A percentile compares a stretch with the other conserved stretches of the same genome.
These are phyloP conservation scores for Aphidoletes aphidimyza DNA, from an alignment of 2,888 invertebrate species.

Conservation along the genomic window DNA sequence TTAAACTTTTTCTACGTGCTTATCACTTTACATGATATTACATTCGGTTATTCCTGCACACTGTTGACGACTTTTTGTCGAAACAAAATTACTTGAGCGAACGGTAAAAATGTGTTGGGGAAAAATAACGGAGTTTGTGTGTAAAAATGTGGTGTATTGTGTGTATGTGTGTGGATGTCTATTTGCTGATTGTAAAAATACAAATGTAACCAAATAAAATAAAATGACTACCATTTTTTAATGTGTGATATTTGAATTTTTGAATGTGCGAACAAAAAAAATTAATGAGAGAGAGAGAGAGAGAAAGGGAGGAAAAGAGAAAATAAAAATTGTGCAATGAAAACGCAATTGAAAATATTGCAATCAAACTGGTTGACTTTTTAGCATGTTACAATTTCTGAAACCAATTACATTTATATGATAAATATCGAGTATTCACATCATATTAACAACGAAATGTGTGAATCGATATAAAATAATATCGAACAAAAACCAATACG, in stretches of 20 bases:
- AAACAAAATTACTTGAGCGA: background rate
- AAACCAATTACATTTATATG: constrained; percentile 15
- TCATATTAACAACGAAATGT: background rate
- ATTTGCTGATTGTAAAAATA: no score
- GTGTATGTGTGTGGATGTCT: constrained; percentile 17
- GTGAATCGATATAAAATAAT: background rate
- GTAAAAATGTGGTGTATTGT: background rate
- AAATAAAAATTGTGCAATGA: background rate
- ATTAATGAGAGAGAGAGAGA: no score
- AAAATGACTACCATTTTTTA: no score
- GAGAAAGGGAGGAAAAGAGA: no score
- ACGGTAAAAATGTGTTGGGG: constrained; percentile 33
- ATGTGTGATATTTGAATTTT: no score
- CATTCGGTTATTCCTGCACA: background rate
- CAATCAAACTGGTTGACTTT: constrained; percentile 9
- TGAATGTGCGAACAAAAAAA: no score
- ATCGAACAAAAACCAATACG: background rate
- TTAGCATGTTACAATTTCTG: background rate
- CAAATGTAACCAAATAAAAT: no score
- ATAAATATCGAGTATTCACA: background rate
- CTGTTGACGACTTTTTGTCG: background rate
- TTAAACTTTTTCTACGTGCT: background rate
- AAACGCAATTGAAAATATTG: background rate
- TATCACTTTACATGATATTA: constrained; percentile 23
- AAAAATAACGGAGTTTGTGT: no score